Percentiles rank a stretch among this genome's conserved stretches.
phyloP scores from a whole-genome alignment of 2,888 invertebrate species.

The Gryllus longicercus region DNA sequence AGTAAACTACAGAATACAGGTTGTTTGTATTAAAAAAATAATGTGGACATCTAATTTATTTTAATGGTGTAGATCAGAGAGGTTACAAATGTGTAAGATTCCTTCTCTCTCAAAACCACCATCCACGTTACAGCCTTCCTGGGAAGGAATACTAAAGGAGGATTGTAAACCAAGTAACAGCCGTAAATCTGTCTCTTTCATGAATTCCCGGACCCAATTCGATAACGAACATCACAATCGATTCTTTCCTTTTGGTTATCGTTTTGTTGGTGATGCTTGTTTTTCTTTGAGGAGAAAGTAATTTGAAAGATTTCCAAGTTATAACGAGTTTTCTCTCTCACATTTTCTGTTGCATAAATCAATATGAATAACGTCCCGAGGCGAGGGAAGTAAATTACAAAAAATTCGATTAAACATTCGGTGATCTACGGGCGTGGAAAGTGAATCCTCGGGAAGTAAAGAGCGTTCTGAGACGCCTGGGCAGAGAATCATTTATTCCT shows the following conservation, averaged over 20 bases:
- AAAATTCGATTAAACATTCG: constrained; percentile 17
- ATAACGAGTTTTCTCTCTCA: constrained; percentile 4
- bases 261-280: background rate
- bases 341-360: constrained; percentile 8
- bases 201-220: background rate
- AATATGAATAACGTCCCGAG: constrained; percentile 5
- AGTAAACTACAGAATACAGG: too few species aligned
- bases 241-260: background rate
- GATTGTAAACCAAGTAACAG: background rate
- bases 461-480: background rate
- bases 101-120: too few species aligned
- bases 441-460: background rate
- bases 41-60: too few species aligned
- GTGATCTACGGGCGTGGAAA: constrained; percentile 1
- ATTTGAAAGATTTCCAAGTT: constrained; percentile 17
- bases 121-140: too few species aligned
- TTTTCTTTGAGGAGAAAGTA: constrained; percentile 17
- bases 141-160: too few species aligned
- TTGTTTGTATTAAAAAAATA: too few species aligned
- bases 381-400: constrained; percentile 11
- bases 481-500: background rate
- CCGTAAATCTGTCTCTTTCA: constrained; percentile 2
- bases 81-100: too few species aligned
- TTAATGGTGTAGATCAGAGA: too few species aligned
- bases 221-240: constrained; percentile 1